phyloP scores from a whole-genome alignment of 2,113 vertebrate genomes.

The Colistium nudipinnis region DNA sequence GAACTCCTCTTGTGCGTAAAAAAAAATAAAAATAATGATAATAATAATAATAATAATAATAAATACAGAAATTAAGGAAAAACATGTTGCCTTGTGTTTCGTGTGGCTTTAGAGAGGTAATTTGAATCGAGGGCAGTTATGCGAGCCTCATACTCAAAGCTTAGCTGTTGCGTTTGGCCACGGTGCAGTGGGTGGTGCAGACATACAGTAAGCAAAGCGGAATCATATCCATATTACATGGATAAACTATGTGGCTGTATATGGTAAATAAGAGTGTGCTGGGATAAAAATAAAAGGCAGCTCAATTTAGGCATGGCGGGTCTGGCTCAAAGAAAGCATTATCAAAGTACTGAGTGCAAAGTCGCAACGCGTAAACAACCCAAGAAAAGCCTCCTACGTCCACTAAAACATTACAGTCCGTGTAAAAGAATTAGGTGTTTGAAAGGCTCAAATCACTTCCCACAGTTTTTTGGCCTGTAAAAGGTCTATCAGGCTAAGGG shows the following conservation, averaged over 20 bases:
- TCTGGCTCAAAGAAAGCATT: too few relatives aligned
- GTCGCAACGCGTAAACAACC: constrained; percentile 26
- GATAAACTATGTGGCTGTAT: constrained; percentile 34
- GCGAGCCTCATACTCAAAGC: constrained; percentile 7
- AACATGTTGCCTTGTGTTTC: not conserved
- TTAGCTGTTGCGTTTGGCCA: constrained; percentile 23
- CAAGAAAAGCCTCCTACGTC: constrained; percentile 15
- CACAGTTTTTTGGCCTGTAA: constrained; percentile 3
- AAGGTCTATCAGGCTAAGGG: not conserved
- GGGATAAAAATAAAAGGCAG: constrained; percentile 50
- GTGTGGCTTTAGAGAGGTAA: not conserved
- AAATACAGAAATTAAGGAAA: too few relatives aligned
- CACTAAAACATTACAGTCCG: not conserved
- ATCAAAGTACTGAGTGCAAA: too few relatives aligned
- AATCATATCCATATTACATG: constrained; percentile 30
- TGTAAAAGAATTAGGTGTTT: not conserved
- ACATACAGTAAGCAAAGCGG: not conserved
- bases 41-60: too few relatives aligned
- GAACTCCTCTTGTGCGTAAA: not conserved
- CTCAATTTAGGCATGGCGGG: not conserved
- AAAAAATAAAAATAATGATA: constrained; percentile 2
- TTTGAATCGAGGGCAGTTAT: constrained; percentile 12
- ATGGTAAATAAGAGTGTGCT: constrained; percentile 36
- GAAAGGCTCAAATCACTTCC: constrained; percentile 19
- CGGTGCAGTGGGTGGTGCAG: not conserved